These are phyloP conservation scores for Corythaixoides concolor DNA, from an alignment of 2,113 vertebrate genomes.

Conservation along the genomic window DNA sequence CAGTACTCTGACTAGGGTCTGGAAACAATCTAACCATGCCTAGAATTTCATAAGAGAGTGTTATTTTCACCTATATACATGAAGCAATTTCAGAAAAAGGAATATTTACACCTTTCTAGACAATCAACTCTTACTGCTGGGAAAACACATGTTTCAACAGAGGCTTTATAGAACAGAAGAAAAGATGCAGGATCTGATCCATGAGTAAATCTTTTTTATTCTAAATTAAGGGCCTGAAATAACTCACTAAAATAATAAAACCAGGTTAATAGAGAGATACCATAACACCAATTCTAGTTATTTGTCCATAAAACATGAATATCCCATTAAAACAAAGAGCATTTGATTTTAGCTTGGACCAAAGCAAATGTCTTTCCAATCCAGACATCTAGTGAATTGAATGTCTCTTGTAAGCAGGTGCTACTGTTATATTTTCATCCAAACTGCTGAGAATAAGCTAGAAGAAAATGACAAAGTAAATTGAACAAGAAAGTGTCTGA, in stretches of 20 bases:
- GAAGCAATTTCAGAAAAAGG: conserved; percentile 26
- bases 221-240: conserved; percentile 13
- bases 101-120: conserved; percentile 39
- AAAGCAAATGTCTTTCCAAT: conserved; percentile 51
- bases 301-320: conserved; percentile 12
- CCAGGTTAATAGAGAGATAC: not conserved
- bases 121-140: conserved; percentile 27
- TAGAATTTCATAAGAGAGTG: conserved; percentile 13
- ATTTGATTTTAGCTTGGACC: conserved; percentile 45
- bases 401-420: conserved; percentile 60
- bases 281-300: not conserved
- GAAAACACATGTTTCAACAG: conserved; percentile 11
- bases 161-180: not conserved
- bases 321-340: conserved; percentile 33
- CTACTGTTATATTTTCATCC: conserved; percentile 68
- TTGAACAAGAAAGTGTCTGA: conserved; percentile 69
- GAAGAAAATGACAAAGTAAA: conserved; percentile 72
- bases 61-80: conserved; percentile 44
- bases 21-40: conserved; percentile 37
- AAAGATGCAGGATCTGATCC: not conserved
- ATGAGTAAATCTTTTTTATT: not conserved
- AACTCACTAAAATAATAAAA: not conserved
- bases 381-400: conserved; percentile 61
- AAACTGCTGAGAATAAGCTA: conserved; percentile 67
- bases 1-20: not conserved